Evolutionary conservation across 2,888 invertebrate species (phyloP).

Genomic region (Netelia melanura): DNA sequence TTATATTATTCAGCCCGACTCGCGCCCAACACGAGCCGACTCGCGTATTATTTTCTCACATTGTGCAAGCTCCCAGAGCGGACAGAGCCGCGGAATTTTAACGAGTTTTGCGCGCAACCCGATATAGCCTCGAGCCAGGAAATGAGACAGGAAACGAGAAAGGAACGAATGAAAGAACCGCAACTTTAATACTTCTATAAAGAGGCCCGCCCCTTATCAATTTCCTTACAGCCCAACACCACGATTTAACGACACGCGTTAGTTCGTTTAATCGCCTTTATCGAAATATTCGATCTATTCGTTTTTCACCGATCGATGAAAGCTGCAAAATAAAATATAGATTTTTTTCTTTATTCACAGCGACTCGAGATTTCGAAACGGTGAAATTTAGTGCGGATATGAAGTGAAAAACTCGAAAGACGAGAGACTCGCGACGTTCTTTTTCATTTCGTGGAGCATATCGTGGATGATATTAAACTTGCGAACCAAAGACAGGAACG

Average conservation of each 20-base stretch:
- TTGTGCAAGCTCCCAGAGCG: slow-evolving; percentile 75
- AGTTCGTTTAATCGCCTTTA: background rate
- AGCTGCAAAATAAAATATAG: too few relatives aligned
- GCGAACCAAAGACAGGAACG: too few relatives aligned
- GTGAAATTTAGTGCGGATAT: too few relatives aligned
- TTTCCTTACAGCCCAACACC: slow-evolving; percentile 29
- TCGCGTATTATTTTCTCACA: slow-evolving; percentile 74
- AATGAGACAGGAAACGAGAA: slow-evolving; percentile 50
- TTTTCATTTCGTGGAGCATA: too few relatives aligned
- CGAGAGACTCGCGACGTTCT: too few relatives aligned
- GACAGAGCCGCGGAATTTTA: slow-evolving; percentile 78
- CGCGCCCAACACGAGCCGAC: slow-evolving; percentile 51
- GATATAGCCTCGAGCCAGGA: slow-evolving; percentile 61
- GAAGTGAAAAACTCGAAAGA: too few relatives aligned
- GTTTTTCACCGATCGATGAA: too few relatives aligned
- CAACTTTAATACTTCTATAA: slow-evolving; percentile 61
- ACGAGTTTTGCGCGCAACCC: slow-evolving; percentile 78
- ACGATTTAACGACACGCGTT: background rate
- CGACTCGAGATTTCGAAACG: too few relatives aligned
- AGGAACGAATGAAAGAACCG: slow-evolving; percentile 30
- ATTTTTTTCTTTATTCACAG: too few relatives aligned
- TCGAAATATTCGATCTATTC: too few relatives aligned
- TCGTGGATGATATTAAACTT: too few relatives aligned
- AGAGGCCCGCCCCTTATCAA: slow-evolving; percentile 43
- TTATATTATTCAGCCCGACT: slow-evolving; percentile 49